Percentiles rank a stretch among this genome's conserved stretches.
phyloP scores from a whole-genome alignment of 2,888 invertebrate species.

The Nowickia ferox region DNA sequence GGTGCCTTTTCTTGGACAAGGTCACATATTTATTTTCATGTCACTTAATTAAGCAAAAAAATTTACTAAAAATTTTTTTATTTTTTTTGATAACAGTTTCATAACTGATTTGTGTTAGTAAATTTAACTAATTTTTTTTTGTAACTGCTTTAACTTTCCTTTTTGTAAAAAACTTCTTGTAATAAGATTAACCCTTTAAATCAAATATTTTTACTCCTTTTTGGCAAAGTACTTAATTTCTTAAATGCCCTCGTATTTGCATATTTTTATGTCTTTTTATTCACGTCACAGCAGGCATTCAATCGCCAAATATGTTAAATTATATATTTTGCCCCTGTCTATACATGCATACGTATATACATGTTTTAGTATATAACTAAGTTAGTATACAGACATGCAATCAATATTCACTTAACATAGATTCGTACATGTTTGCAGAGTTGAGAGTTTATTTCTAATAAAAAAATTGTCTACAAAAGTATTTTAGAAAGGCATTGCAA shows the following conservation, averaged over 20 bases:
- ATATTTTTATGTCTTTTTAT: conserved; percentile 1
- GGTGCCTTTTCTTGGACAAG: no score
- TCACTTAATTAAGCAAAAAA: no score
- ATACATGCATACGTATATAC: background rate
- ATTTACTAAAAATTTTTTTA: no score
- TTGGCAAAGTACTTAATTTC: background rate
- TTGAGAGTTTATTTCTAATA: background rate
- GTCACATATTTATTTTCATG: no score
- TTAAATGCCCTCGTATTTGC: background rate
- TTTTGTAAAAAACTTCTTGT: no score
- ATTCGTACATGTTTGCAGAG: background rate
- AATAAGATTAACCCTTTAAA: no score
- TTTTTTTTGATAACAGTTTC: no score
- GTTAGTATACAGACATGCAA: no score
- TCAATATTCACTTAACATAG: background rate
- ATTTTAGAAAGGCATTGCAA: conserved; percentile 60
- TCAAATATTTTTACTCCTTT: no score
- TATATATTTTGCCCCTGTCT: background rate
- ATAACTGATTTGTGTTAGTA: no score
- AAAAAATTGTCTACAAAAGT: conserved; percentile 29
- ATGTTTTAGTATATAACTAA: background rate
- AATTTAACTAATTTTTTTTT: no score
- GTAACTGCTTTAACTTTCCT: no score
- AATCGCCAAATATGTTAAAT: conserved; percentile 23
- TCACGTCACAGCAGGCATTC: conserved; percentile 16